Base-by-base conservation (phyloP, 2,888 invertebrate species). In the Teleogryllus oceanicus region DNA sequence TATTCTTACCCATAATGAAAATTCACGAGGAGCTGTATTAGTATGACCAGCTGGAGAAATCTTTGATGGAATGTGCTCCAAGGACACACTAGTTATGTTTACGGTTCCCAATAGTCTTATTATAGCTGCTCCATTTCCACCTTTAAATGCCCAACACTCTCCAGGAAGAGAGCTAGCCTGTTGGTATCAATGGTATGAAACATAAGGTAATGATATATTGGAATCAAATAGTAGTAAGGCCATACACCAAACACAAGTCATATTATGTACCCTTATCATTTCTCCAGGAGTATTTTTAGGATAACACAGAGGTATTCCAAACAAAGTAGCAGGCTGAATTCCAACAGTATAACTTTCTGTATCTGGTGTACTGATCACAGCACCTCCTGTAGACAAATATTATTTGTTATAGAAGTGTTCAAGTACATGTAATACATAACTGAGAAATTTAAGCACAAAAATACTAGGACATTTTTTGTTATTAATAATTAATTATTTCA, bases 61-160 rank as follows among this genome's bases (percentile, higher is more conserved):
- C 74, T 85, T 85, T 77, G 85, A 85, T 13, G 89, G 88, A 24
- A 90, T 88, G 84, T 92, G 91, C 84, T 92, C 92, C 80, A 92
- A 83, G 2, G 90, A 88, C 80, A 92, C 88, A 3, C 89, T 87
- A 20, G 87, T 87, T 11, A 90, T 88, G 76, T 84, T 83, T 81
- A 92, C 87, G 16, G 84, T 83, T 12, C 85, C 85, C 2, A 89
- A 86, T 78, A 92, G 85, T 83, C 89, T 87, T 74, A 92, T 88
- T 11, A 90, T 88, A 51, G 91, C 85, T 83, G 87, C 88, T 11
- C 90, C 91, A n/a, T 84, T 83, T 20, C 83, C 82, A 4, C 91
- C 91, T 80, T 87, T 86, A 85, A 92, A 92, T 18, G 91, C 89
- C 89, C 91, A 92, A 85, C 92, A 92, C 83, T 91, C 88, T 16